These are phyloP conservation scores for Tinea pellionella DNA, from an alignment of 2,888 invertebrate species.

Conservation along the genomic window DNA sequence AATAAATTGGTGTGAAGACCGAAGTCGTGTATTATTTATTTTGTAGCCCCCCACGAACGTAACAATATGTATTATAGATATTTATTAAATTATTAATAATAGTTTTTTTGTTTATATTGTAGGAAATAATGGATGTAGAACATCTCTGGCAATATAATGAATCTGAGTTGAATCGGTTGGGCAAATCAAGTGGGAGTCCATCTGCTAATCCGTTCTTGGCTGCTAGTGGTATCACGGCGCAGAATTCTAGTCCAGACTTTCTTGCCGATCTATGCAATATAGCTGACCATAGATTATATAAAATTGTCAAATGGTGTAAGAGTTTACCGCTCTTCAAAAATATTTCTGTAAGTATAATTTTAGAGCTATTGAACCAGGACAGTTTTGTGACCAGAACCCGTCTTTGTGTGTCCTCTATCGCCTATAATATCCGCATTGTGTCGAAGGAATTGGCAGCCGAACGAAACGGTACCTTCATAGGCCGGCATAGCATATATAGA, in stretches of 20 bases:
- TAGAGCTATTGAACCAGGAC: too few species aligned
- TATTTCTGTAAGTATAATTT: constrained; percentile 78
- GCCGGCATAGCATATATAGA: too few species aligned
- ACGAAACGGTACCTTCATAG: too few species aligned
- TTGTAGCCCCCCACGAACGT: too few species aligned
- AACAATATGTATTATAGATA: too few species aligned
- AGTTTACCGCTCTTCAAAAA: constrained; percentile 96
- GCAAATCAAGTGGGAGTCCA: constrained; percentile 43
- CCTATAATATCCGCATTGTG: too few species aligned
- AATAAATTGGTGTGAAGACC: too few species aligned
- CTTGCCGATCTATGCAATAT: constrained; percentile 92
- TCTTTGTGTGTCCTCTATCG: too few species aligned
- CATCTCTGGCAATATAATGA: constrained; percentile 96
- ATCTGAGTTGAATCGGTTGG: constrained; percentile 77
- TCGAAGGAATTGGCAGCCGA: too few species aligned
- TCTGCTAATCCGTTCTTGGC: constrained; percentile 57
- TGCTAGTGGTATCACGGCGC: constrained; percentile 59
- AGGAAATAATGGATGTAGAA: constrained; percentile 97
- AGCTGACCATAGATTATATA: constrained; percentile 94
- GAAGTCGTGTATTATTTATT: too few species aligned
- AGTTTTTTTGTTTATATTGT: constrained; percentile 22
- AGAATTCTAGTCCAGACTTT: constrained; percentile 84
- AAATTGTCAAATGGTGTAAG: constrained; percentile 99
- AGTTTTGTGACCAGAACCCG: too few species aligned
- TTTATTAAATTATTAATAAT: too few species aligned